Evolutionary conservation across 2,797 vertebrate species (phyloP), one percentile per base, ranked within the genome.

Genomic region (Aulostomus chinensis): DNA sequence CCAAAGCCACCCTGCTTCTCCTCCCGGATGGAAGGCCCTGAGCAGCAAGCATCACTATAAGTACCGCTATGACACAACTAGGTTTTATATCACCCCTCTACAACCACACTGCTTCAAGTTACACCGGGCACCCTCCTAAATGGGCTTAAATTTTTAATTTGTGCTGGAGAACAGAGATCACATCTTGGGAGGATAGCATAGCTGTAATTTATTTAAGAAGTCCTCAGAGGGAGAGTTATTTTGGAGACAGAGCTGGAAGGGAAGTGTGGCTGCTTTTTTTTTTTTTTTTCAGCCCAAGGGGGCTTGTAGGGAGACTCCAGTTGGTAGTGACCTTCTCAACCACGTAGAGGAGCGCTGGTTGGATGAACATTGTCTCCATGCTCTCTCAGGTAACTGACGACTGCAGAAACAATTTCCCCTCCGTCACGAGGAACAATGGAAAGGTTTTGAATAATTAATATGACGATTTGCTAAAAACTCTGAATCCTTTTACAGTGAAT

Each of bases 131-230:
- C 70, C 78, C 76, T 65, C 42, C 88, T 91, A 89, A 91, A 91
- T 86, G 83, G 80, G 73, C 77, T 81, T 89, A 76, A 81, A 90
- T 89, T 80, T 91, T 91, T 91, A 76, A 91, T 92, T 85, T 78
- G 79, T 20, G 20, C 81, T 61, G 60, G 70, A 81, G 82, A 89
- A 88, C 81, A 83, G 80, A 84, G 86, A 90, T 89, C 83, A 68
- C 86, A 86, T 90, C 88, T 87, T 76, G 73, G 68, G 81, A 86
- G 80, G 87, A 87, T 81, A 81, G 80, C 85, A 65, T 75, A 74
- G 78, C 78, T 74, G 72, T 88, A 76, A 89, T 89, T 89, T 91
- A 88, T 90, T 92, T 87, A 86, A 85, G 73, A 87, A 67, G 53
- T 64, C 59, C 64, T 46, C 58, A 57, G 58, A 78, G 66, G 67